Evolutionary conservation across 2,113 vertebrate species (phyloP).

Genomic region (Nycticorax nycticorax): DNA sequence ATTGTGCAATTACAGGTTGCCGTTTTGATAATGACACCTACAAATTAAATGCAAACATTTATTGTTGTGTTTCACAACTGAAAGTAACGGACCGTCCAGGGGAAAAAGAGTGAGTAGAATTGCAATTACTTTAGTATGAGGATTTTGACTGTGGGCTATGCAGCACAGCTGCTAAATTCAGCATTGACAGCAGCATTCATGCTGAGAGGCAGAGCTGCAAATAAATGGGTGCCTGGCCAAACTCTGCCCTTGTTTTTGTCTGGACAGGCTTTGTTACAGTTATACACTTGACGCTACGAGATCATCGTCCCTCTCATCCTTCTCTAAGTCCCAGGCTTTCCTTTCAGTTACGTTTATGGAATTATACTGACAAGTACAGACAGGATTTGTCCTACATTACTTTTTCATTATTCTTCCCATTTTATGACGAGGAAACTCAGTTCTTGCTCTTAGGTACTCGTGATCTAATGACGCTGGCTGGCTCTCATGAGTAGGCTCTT

Average conservation of each 20-base stretch:
- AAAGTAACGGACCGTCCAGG: background rate
- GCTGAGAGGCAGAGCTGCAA: background rate
- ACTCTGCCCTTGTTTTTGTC: background rate
- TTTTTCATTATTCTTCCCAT: background rate
- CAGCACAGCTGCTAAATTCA: background rate
- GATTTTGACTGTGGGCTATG: background rate
- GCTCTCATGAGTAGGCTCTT: background rate
- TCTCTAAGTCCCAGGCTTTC: background rate
- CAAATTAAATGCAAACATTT: constrained; percentile 63
- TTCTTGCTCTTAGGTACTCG: background rate
- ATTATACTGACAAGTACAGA: background rate
- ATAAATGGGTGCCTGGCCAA: background rate
- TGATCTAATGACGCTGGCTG: background rate
- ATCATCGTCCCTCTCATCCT: background rate
- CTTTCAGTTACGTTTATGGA: background rate
- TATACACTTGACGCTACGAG: background rate
- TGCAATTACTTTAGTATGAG: background rate
- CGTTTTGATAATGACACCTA: constrained; percentile 72
- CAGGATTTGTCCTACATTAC: background rate
- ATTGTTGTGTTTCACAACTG: background rate
- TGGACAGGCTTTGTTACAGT: fast-evolving
- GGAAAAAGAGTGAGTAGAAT: background rate
- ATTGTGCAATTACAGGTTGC: constrained; percentile 82
- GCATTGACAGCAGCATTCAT: background rate
- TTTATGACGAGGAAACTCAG: background rate